Evolutionary conservation across 2,113 vertebrate species (phyloP).

Genomic region (Colistium nudipinnis): DNA sequence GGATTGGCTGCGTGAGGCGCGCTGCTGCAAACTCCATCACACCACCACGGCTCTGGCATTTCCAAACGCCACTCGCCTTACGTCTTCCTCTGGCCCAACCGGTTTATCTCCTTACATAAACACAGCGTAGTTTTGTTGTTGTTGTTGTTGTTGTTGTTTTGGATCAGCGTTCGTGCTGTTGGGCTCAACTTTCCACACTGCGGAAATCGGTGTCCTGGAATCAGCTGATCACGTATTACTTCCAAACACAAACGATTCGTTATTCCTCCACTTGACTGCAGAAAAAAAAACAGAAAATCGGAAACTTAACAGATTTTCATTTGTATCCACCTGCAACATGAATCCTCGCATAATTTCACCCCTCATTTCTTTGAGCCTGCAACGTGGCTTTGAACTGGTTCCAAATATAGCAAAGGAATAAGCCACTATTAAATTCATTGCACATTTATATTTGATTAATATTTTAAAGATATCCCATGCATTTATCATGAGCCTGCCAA

Average conservation of each 20-base stretch:
- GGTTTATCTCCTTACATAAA: conserved; percentile 33
- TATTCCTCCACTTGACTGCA: neutral
- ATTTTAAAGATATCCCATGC: conserved; percentile 69
- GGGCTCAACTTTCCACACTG: conserved; percentile 26
- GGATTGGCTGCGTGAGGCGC: conserved; percentile 58
- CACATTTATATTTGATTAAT: conserved; percentile 75
- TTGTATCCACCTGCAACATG: conserved; percentile 8
- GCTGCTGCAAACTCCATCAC: conserved; percentile 36
- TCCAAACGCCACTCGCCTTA: conserved; percentile 26
- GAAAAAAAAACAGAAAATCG: no score
- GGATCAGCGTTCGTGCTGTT: no score
- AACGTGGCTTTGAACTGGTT: neutral
- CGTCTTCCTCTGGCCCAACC: conserved; percentile 15
- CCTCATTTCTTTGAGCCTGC: conserved; percentile 8
- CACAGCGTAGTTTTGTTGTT: no score
- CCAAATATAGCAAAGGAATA: conserved; percentile 41
- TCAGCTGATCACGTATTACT: conserved; percentile 9
- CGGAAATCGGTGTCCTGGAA: conserved; percentile 12
- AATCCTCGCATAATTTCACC: conserved; percentile 5
- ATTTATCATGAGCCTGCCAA: conserved; percentile 74
- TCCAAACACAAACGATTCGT: neutral
- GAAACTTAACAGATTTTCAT: neutral
- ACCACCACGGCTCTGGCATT: conserved; percentile 27
- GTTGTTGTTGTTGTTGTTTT: no score
- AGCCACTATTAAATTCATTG: conserved; percentile 65